phyloP scores from a whole-genome alignment of 2,888 invertebrate species.

The Abrostola tripartita region DNA sequence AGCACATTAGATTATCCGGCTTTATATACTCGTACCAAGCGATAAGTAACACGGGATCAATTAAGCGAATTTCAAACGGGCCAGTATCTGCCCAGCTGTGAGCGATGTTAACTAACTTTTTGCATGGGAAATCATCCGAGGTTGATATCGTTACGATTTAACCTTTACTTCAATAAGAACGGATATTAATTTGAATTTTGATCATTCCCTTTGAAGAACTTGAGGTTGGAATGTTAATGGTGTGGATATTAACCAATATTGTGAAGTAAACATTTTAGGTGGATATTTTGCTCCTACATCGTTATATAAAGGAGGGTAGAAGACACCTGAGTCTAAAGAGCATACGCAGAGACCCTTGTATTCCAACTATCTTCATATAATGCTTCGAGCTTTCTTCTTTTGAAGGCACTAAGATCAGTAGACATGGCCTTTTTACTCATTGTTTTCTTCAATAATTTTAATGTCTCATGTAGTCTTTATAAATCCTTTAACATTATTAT shows the following conservation, averaged over 20 bases:
- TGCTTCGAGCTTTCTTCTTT: too few relatives aligned
- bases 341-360: too few relatives aligned
- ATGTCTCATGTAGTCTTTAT: background rate
- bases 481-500: background rate
- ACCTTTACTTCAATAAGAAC: slow-evolving; percentile 36
- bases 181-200: slow-evolving; percentile 37
- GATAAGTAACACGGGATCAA: slow-evolving; percentile 45
- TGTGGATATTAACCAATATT: slow-evolving; percentile 16
- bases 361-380: too few relatives aligned
- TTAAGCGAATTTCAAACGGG: slow-evolving; percentile 42
- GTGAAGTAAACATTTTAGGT: slow-evolving; percentile 9
- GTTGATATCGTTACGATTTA: slow-evolving; percentile 29
- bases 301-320: too few relatives aligned
- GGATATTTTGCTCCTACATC: background rate
- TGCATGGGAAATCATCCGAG: slow-evolving; percentile 25
- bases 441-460: background rate
- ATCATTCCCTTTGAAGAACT: slow-evolving; percentile 26
- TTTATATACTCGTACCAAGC: slow-evolving; percentile 46
- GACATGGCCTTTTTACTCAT: background rate
- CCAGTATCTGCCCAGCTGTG: slow-evolving; percentile 29
- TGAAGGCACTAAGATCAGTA: too few relatives aligned
- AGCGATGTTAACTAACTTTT: slow-evolving; percentile 42
- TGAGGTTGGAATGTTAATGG: slow-evolving; percentile 33
- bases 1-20: slow-evolving; percentile 36
- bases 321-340: too few relatives aligned